Conservation (phyloP, 2,797 vertebrate genomes). For the Malacoctenus gilli region DNA sequence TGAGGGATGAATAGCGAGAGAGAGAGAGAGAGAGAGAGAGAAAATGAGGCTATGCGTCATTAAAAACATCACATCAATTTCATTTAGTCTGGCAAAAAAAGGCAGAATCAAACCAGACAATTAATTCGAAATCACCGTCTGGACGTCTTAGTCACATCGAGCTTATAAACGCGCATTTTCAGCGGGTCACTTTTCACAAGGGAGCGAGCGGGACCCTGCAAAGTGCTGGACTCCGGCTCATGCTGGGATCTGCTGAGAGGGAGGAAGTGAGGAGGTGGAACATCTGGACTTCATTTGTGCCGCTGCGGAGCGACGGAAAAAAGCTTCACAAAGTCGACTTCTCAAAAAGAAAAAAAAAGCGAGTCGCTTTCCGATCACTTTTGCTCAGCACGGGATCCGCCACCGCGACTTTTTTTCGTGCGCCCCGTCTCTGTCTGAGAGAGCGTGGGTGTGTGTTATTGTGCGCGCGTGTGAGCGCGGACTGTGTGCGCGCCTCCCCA, state of each 20-base stretch:
- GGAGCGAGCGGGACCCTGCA: slow-evolving; percentile 24
- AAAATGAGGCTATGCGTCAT: slow-evolving; percentile 29
- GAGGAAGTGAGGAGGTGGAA: slow-evolving; percentile 78
- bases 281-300: slow-evolving; percentile 83
- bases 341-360: not conserved
- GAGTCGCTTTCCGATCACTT: slow-evolving; percentile 52
- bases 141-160: too few relatives aligned
- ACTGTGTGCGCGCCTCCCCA: slow-evolving; percentile 41
- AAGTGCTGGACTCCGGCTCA: slow-evolving; percentile 38
- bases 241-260: slow-evolving; percentile 45
- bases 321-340: slow-evolving; percentile 52
- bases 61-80: not conserved
- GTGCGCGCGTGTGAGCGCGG: slow-evolving; percentile 28
- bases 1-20: not conserved
- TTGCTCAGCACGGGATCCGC: too few relatives aligned
- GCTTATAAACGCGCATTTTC: slow-evolving; percentile 9
- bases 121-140: too few relatives aligned
- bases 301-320: slow-evolving; percentile 20
- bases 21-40: too few relatives aligned
- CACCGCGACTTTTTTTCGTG: slow-evolving; percentile 14
- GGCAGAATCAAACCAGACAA: not conserved
- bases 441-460: slow-evolving; percentile 21
- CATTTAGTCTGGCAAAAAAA: rapidly evolving
- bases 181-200: slow-evolving; percentile 10
- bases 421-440: slow-evolving; percentile 17